These are phyloP conservation scores for Mastigias papua DNA, from an alignment of 30 jellyfish, hydroid and myxozoan genomes.

Conservation along the genomic window DNA sequence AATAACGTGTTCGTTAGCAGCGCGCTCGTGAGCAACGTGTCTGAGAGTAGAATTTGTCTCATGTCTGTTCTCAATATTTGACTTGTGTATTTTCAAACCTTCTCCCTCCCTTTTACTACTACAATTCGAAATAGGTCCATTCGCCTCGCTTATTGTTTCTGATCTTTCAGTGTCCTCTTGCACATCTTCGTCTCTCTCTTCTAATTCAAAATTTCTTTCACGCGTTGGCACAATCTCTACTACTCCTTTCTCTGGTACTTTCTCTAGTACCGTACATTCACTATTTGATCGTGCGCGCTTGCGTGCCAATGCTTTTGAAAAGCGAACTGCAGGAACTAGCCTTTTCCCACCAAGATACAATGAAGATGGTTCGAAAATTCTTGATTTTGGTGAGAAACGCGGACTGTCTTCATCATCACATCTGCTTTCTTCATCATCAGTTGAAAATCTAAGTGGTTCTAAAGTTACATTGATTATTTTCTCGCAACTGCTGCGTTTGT, in stretches of 20 bases:
- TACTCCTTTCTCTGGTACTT: constrained; percentile 35
- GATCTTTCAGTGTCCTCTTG: not conserved
- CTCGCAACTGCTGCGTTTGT: constrained; percentile 15
- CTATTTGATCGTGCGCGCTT: constrained; percentile 25
- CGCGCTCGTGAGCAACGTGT: not conserved
- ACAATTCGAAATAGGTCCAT: not conserved
- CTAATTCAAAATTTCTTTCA: not conserved
- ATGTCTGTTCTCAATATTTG: not conserved
- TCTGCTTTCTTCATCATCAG: constrained; percentile 75
- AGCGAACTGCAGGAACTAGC: constrained; percentile 57
- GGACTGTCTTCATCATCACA: constrained; percentile 44
- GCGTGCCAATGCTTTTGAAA: constrained; percentile 54
- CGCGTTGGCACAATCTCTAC: constrained; percentile 4
- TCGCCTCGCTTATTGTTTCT: not conserved
- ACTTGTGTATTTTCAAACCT: not conserved
- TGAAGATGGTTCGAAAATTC: constrained; percentile 7
- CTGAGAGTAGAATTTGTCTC: no score
- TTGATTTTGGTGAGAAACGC: constrained; percentile 7
- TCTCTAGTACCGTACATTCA: constrained; percentile 17
- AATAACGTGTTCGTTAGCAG: not conserved
- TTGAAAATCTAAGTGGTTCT: constrained; percentile 78
- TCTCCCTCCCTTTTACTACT: not conserved
- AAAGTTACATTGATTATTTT: constrained; percentile 26
- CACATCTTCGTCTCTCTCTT: not conserved
- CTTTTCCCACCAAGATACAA: constrained; percentile 54